phyloP scores from a whole-genome alignment of 2,113 vertebrate genomes.

The Sceloporus tristichus region DNA sequence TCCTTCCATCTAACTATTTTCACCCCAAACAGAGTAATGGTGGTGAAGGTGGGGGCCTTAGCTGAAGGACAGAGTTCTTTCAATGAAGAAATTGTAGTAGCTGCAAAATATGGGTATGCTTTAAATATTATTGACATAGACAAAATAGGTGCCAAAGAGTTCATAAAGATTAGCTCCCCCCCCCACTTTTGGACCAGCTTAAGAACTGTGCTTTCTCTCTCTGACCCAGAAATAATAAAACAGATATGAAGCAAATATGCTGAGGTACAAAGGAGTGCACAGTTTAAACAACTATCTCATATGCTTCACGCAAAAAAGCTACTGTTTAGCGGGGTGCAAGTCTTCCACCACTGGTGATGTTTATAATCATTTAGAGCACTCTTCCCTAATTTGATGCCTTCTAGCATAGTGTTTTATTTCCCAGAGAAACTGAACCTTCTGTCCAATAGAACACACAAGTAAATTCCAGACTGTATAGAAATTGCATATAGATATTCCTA shows the following conservation, averaged over 20 bases:
- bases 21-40: neutral
- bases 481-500: too few relatives aligned
- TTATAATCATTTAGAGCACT: neutral
- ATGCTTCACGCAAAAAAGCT: neutral
- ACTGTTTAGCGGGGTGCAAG: neutral
- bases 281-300: neutral
- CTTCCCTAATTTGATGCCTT: too few relatives aligned
- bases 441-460: too few relatives aligned
- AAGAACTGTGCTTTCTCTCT: neutral
- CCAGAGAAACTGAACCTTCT: too few relatives aligned
- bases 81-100: neutral
- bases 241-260: neutral
- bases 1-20: neutral
- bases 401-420: too few relatives aligned
- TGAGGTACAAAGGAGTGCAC: neutral
- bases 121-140: neutral
- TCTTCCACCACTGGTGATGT: neutral
- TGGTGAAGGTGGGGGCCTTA: too few relatives aligned
- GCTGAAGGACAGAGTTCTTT: neutral
- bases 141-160: neutral
- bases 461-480: too few relatives aligned
- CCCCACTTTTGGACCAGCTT: constrained; percentile 3
- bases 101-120: neutral
- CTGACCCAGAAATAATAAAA: constrained; percentile 5
- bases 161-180: neutral